These are phyloP conservation scores for Agrotis segetum DNA, from an alignment of 2,888 invertebrate species.

Conservation along the genomic window DNA sequence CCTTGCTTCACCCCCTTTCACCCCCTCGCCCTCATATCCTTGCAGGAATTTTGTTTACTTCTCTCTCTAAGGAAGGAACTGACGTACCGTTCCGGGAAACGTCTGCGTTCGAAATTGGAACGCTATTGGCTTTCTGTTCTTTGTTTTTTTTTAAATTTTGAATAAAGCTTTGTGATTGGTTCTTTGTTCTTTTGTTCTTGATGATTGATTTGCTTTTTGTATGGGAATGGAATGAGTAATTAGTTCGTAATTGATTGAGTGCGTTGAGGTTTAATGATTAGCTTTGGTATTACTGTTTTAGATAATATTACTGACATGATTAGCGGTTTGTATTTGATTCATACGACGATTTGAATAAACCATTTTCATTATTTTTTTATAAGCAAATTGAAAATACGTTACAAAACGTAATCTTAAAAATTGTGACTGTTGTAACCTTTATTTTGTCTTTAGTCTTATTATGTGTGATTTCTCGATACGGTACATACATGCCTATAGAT, in stretches of 20 bases:
- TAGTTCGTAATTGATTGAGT: neutral
- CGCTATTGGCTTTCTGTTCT: slow-evolving; percentile 80
- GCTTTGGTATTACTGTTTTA: slow-evolving; percentile 2
- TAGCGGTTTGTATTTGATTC: neutral
- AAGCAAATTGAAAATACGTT: neutral
- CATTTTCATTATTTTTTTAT: neutral
- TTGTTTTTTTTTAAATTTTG: slow-evolving; percentile 43
- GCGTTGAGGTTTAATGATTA: neutral
- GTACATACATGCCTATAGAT: neutral
- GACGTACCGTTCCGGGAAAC: slow-evolving; percentile 75
- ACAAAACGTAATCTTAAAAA: neutral
- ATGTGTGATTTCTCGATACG: too few species aligned
- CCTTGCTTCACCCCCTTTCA: slow-evolving; percentile 56
- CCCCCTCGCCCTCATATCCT: slow-evolving; percentile 84
- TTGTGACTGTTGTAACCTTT: neutral
- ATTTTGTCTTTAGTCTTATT: neutral
- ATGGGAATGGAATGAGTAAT: slow-evolving; percentile 13
- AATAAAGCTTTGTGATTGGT: slow-evolving; percentile 44
- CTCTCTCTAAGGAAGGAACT: slow-evolving; percentile 86
- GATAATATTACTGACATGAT: neutral
- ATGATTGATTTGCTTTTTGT: slow-evolving; percentile 30
- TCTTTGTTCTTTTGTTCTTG: slow-evolving; percentile 32
- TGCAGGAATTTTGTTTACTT: slow-evolving; percentile 91
- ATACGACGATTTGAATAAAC: neutral
- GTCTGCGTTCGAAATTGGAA: slow-evolving; percentile 82